These are phyloP conservation scores for Pocillopora damicornis DNA, from an alignment of 64 coral and sea anemone species.

Conservation along the genomic window DNA sequence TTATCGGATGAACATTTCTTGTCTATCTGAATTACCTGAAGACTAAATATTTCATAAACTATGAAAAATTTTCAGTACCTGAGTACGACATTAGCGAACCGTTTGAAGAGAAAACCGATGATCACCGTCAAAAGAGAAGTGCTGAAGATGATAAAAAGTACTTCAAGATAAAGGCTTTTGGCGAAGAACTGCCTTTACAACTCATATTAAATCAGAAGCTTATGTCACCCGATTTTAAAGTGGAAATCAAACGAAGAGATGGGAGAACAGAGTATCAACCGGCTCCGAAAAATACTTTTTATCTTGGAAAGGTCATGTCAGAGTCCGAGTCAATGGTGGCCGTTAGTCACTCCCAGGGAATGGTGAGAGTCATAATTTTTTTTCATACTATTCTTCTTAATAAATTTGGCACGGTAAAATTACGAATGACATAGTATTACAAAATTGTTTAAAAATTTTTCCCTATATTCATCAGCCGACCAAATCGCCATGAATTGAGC, in stretches of 20 bases:
- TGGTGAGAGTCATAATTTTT: conserved; percentile 6
- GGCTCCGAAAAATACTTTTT: conserved; percentile 9
- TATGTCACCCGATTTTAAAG: conserved; percentile 9
- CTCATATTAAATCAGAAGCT: background rate
- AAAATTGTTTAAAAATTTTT: too few species aligned
- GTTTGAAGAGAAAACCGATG: background rate
- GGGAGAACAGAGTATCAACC: background rate
- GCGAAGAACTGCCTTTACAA: background rate
- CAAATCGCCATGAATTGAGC: too few species aligned
- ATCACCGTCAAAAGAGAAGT: background rate
- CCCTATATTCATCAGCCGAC: too few species aligned
- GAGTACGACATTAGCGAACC: conserved; percentile 7
- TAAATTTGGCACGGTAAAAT: too few species aligned
- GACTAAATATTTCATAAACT: background rate
- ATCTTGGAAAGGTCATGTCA: conserved; percentile 10
- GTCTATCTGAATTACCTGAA: background rate
- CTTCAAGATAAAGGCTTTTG: conserved; percentile 14
- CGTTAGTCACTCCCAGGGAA: background rate
- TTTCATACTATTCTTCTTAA: background rate
- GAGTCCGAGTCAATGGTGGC: conserved; percentile 22
- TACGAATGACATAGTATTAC: too few species aligned
- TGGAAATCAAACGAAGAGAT: conserved; percentile 14
- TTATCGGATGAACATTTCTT: too few species aligned
- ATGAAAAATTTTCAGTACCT: background rate
- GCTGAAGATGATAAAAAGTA: background rate